Conservation (phyloP, 2,797 vertebrate species). For the Pyrocephalus nanus region DNA sequence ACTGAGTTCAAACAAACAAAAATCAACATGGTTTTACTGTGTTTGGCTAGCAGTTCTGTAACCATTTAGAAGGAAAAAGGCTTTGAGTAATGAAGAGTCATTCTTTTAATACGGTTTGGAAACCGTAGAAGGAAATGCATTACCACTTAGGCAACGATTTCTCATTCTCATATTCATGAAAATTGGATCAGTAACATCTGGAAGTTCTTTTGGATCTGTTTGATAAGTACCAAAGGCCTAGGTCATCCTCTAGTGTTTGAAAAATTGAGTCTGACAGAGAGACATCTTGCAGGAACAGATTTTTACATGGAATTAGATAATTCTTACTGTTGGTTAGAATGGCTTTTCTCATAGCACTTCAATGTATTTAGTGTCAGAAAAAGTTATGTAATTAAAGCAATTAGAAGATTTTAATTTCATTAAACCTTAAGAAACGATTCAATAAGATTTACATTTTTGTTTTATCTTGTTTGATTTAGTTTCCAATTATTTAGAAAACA, state of each 20-base stretch:
- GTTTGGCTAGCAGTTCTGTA: neutral
- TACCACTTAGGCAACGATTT: neutral
- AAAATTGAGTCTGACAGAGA: conserved; percentile 27
- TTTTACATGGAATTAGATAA: conserved; percentile 17
- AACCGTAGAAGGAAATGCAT: neutral
- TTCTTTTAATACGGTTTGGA: neutral
- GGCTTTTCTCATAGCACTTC: neutral
- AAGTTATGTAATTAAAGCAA: neutral
- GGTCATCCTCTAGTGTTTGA: neutral
- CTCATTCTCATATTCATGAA: neutral
- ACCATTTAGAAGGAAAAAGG: neutral
- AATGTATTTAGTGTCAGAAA: neutral
- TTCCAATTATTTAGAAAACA: neutral
- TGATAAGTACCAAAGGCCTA: neutral
- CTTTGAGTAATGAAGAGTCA: neutral
- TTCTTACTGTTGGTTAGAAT: neutral
- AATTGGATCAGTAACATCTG: conserved; percentile 5
- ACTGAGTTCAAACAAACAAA: neutral
- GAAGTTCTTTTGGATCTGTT: neutral
- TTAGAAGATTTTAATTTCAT: neutral
- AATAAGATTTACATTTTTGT: neutral
- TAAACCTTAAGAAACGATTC: neutral
- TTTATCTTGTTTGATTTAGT: neutral
- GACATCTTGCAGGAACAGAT: conserved; percentile 15
- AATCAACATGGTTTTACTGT: neutral